phyloP scores from a whole-genome alignment of 2,888 invertebrate genomes.

The Drosophila robusta region DNA sequence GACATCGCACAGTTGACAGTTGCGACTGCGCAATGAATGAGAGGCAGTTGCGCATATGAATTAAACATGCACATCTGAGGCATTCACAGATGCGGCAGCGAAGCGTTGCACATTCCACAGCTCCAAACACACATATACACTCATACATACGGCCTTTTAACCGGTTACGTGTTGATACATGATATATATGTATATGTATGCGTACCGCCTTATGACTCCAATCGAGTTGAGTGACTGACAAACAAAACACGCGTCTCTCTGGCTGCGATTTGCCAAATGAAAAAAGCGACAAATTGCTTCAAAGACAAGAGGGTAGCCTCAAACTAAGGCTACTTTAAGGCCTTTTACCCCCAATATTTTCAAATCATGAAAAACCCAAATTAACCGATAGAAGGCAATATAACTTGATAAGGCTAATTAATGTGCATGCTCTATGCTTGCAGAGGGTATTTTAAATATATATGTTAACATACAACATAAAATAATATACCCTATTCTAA shows the following conservation, averaged over 20 bases:
- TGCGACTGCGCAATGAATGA: slow-evolving; percentile 24
- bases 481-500: too few species aligned
- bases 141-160: slow-evolving; percentile 1
- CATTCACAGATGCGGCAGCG: slow-evolving; percentile 17
- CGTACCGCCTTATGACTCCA: slow-evolving; percentile 7
- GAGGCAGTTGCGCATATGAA: slow-evolving; percentile 25
- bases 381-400: too few species aligned
- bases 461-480: too few species aligned
- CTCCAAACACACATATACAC: neutral
- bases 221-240: slow-evolving; percentile 17
- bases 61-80: slow-evolving; percentile 20
- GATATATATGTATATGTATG: neutral
- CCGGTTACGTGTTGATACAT: slow-evolving; percentile 26
- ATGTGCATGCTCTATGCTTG: too few species aligned
- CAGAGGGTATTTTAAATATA: too few species aligned
- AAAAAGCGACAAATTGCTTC: neutral
- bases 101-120: slow-evolving; percentile 24
- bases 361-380: too few species aligned
- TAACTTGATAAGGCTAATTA: too few species aligned
- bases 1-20: slow-evolving; percentile 17
- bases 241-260: slow-evolving; percentile 2
- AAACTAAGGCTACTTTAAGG: neutral
- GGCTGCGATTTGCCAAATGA: slow-evolving; percentile 8
- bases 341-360: too few species aligned
- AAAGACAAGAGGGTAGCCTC: neutral